phyloP scores from a whole-genome alignment of 2,797 vertebrate species.

The Paguma larvata region DNA sequence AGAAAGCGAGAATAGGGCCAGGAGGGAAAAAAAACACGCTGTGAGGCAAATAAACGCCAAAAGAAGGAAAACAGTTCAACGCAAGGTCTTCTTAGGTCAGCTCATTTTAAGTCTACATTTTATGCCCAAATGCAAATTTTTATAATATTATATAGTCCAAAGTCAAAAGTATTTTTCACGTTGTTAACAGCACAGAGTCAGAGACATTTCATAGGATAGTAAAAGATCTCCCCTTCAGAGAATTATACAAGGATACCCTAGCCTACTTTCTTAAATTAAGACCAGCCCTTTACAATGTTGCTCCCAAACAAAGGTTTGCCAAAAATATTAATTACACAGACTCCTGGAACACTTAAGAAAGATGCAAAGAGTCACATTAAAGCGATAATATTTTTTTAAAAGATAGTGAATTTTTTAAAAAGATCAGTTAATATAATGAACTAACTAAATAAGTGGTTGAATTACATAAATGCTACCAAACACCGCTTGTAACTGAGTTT shows the following conservation, averaged over 20 bases:
- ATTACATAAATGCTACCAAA: not conserved
- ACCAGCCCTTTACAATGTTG: not conserved
- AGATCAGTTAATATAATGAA: not conserved
- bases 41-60: slow-evolving; percentile 32
- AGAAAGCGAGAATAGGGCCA: slow-evolving; percentile 37
- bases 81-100: slow-evolving; percentile 58
- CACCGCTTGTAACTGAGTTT: not conserved
- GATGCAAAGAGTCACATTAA: not conserved
- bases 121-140: slow-evolving; percentile 72
- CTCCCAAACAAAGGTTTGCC: not conserved
- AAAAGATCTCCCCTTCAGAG: slow-evolving; percentile 50
- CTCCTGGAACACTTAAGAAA: not conserved
- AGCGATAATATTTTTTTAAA: not conserved
- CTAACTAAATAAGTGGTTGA: not conserved
- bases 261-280: slow-evolving; percentile 37
- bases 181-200: slow-evolving; percentile 53
- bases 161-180: slow-evolving; percentile 68
- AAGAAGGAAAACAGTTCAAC: slow-evolving; percentile 3
- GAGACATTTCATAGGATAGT: slow-evolving; percentile 52
- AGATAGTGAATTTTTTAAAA: not conserved
- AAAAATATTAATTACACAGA: not conserved
- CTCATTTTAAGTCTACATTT: slow-evolving; percentile 69
- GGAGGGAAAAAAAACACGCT: slow-evolving; percentile 38
- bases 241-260: not conserved
- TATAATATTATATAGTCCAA: slow-evolving; percentile 37